Conservation (phyloP, 2,113 vertebrate genomes). For the Agapornis roseicollis region DNA sequence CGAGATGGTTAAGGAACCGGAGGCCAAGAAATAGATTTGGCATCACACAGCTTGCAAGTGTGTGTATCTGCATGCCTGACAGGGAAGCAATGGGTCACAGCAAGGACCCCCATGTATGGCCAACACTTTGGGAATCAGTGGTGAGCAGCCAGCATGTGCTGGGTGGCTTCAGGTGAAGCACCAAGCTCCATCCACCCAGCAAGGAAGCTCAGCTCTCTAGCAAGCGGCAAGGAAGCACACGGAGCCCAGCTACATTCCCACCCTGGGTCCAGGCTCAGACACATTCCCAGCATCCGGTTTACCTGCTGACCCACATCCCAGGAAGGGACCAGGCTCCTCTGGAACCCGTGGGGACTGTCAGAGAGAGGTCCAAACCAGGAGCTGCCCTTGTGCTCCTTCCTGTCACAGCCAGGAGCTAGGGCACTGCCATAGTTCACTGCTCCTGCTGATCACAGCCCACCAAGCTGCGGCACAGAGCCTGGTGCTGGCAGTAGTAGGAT, state of each 20-base stretch:
- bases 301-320: background rate
- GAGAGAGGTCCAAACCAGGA: background rate
- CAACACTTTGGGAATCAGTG: fast-evolving
- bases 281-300: background rate
- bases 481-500: background rate
- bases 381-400: background rate
- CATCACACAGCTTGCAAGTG: background rate
- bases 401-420: background rate
- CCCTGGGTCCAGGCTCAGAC: background rate
- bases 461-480: background rate
- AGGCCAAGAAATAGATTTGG: conserved; percentile 73
- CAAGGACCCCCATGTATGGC: fast-evolving
- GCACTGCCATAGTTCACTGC: background rate
- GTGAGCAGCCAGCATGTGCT: background rate
- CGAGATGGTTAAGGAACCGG: background rate
- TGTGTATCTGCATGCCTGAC: background rate
- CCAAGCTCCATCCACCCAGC: background rate
- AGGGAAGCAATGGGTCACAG: background rate
- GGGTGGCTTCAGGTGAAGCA: background rate
- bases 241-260: background rate
- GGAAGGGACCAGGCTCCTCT: background rate
- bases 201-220: background rate
- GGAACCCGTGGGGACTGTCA: fast-evolving
- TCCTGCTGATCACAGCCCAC: background rate
- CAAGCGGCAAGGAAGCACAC: background rate